These are phyloP conservation scores for Halesus radiatus DNA, from an alignment of 1,140 invertebrate species.

Conservation along the genomic window DNA sequence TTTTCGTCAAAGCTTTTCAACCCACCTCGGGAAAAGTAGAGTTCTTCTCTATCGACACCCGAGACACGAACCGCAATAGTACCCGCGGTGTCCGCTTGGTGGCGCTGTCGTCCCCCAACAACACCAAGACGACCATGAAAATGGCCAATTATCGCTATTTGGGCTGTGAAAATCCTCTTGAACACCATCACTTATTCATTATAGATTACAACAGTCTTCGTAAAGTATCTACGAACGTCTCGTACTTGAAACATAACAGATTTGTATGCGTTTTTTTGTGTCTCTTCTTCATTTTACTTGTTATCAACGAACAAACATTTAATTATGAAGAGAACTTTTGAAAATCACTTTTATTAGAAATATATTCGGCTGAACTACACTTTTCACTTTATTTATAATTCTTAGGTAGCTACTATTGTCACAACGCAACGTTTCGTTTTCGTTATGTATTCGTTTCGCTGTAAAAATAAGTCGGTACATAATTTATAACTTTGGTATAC, in stretches of 20 bases:
- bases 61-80: slow-evolving; percentile 55
- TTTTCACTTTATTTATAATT: too few relatives aligned
- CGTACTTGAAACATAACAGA: not conserved
- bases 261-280: not conserved
- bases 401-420: too few relatives aligned
- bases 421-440: too few relatives aligned
- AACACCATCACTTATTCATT: slow-evolving; percentile 27
- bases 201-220: not conserved
- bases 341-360: too few relatives aligned
- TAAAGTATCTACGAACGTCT: not conserved
- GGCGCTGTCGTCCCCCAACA: slow-evolving; percentile 54
- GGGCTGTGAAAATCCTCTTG: slow-evolving; percentile 25
- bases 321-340: too few relatives aligned
- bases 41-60: slow-evolving; percentile 53
- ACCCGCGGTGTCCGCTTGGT: slow-evolving; percentile 51
- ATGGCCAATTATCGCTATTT: slow-evolving; percentile 44
- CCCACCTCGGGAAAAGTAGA: slow-evolving; percentile 42
- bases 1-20: not conserved
- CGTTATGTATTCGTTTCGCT: too few relatives aligned
- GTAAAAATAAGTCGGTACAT: too few relatives aligned
- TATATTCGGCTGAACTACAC: too few relatives aligned
- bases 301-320: not conserved
- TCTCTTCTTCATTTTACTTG: slow-evolving; percentile 12
- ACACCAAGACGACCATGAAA: slow-evolving; percentile 57
- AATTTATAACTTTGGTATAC: too few relatives aligned